Base-by-base conservation (phyloP, 2,797 vertebrate genomes). In the Chelmon rostratus region DNA sequence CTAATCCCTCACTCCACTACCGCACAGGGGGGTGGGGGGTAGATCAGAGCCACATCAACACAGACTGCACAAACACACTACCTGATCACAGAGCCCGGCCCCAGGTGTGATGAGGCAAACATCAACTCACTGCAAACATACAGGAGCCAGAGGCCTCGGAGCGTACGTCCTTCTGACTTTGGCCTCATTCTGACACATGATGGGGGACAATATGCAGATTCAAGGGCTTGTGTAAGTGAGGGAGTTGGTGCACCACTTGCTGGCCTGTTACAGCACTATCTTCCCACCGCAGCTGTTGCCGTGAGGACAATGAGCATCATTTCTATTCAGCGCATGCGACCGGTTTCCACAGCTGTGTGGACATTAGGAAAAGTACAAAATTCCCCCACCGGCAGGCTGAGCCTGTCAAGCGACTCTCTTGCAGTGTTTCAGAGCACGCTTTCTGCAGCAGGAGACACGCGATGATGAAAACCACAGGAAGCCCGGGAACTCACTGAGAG, bases 1-100 rank as follows among this genome's bases (percentile, higher is more conserved):
- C 63, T 94, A 95, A 95, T 94, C 93, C 93, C 78, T 76, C 67
- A 71, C 76, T 88, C 67, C 76, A 79, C 76, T 70, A 77, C 77
- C 64, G n/a, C 57, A 64, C 49, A 12, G 53, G 47, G 53, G 38
- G 40, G 56, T 44, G 73, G 76, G 57, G 79, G 82, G 88, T 65
- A 49, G 65, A 50, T 15, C 33, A 57, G 46, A 73, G 63, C 57
- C 50, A 67, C 74, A 67, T 28, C 68, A 62, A 84, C 73, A 82
- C 69, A 72, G 52, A 25, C 73, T 19, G 49, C 67, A 82, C 63
- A 59, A 56, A 87, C 74, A 54, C 68, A 67, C 59, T 72, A 84
- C 84, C 71, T 84, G 68, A 71, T 49, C 70, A 68, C 76, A 72
- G 50, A 85, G 74, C 42, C 44, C 7, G 6, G 68, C 79, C 80